Conservation (phyloP, 2,113 vertebrate genomes). For the Monopterus albus region DNA sequence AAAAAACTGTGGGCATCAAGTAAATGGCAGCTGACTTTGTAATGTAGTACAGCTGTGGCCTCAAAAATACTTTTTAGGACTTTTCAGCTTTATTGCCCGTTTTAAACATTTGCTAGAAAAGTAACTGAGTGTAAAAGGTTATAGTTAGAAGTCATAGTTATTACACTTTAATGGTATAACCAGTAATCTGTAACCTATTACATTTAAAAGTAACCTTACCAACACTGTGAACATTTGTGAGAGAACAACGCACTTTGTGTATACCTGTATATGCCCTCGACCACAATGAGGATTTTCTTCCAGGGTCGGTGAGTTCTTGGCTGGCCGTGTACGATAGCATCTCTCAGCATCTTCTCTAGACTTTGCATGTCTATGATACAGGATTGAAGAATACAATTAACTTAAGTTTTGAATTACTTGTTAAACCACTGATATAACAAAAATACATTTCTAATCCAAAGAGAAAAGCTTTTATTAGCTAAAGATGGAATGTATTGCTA, state of each 20-base stretch:
- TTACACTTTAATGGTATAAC: too few species aligned
- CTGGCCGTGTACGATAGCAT: constrained; percentile 95
- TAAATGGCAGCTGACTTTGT: background rate
- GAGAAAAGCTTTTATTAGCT: background rate
- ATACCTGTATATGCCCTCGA: constrained; percentile 99
- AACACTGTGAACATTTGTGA: too few species aligned
- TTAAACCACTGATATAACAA: background rate
- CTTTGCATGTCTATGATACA: constrained; percentile 93
- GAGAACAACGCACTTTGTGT: too few species aligned
- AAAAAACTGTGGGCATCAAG: background rate
- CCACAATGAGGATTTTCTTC: constrained; percentile 98
- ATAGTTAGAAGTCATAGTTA: too few species aligned
- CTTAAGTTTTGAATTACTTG: background rate
- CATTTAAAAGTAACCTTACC: too few species aligned
- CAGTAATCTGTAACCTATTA: too few species aligned
- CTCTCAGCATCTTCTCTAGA: constrained; percentile 95
- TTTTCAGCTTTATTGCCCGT: too few species aligned
- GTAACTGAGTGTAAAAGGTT: too few species aligned
- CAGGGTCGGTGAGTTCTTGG: constrained; percentile 95
- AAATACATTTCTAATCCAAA: background rate
- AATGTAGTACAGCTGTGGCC: background rate
- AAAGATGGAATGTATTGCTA: background rate
- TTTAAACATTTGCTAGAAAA: too few species aligned
- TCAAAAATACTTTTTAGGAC: too few species aligned
- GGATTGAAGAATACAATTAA: background rate